Evolutionary conservation across 2,888 invertebrate species (phyloP).

Genomic region (Epiblema foenella): DNA sequence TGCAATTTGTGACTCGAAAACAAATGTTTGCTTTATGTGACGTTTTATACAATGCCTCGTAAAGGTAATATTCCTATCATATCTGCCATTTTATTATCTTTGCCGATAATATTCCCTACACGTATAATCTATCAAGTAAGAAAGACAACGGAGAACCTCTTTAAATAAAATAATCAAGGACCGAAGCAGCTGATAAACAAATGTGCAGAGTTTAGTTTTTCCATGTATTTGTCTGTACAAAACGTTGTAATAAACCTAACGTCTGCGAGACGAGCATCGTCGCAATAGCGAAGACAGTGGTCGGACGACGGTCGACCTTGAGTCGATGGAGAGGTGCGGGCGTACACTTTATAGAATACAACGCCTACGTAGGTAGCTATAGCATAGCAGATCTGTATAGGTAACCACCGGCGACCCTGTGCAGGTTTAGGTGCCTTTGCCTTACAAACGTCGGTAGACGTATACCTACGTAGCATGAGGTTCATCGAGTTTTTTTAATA

Average conservation of each 20-base stretch:
- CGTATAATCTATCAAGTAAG: not conserved
- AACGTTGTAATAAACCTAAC: constrained; percentile 3
- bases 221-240: not conserved
- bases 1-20: not conserved
- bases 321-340: constrained; percentile 27
- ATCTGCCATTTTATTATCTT: not conserved
- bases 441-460: not conserved
- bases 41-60: not conserved
- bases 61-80: constrained; percentile 7
- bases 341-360: constrained; percentile 17
- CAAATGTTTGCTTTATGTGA: constrained; percentile 5
- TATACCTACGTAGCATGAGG: not conserved
- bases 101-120: not conserved
- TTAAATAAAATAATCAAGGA: not conserved
- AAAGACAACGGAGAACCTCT: not conserved
- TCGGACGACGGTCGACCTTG: constrained; percentile 43
- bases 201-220: not conserved
- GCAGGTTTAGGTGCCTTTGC: constrained; percentile 1
- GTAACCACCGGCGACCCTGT: constrained; percentile 6
- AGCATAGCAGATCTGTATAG: constrained; percentile 17
- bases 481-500: not conserved
- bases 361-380: not conserved
- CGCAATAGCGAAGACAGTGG: constrained; percentile 33
- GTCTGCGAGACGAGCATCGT: constrained; percentile 6
- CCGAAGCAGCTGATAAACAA: not conserved